Percentiles rank a stretch among this genome's conserved stretches.
These are phyloP conservation scores for Vireo altiloquus DNA, from an alignment of 2,113 vertebrate species.

Conservation along the genomic window DNA sequence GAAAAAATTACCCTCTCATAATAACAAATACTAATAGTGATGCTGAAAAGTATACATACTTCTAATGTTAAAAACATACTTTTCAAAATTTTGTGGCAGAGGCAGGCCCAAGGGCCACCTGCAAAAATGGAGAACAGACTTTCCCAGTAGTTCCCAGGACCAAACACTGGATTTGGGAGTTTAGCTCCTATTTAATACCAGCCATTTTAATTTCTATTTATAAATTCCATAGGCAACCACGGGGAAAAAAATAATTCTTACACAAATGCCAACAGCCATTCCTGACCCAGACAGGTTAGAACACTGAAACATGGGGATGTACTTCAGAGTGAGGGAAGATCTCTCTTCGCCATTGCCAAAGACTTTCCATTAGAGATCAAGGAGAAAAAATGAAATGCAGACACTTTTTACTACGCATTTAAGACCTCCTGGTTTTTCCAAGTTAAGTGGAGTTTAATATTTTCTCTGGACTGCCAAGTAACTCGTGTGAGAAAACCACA, in stretches of 20 bases:
- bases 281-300: not conserved
- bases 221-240: not conserved
- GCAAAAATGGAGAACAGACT: not conserved
- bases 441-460: slow-evolving; percentile 47
- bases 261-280: not conserved
- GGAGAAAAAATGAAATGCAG: slow-evolving; percentile 30
- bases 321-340: not conserved
- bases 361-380: not conserved
- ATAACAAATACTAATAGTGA: not conserved
- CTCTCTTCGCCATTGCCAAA: not conserved
- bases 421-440: slow-evolving; percentile 32
- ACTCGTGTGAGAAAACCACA: slow-evolving; percentile 66
- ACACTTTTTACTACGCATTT: not conserved
- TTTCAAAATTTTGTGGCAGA: not conserved
- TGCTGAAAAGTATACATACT: not conserved
- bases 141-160: not conserved
- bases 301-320: not conserved
- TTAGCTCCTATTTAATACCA: not conserved
- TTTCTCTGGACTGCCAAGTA: slow-evolving; percentile 60
- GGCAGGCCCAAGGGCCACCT: not conserved
- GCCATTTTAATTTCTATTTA: not conserved
- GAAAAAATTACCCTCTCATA: not conserved
- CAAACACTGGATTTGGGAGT: not conserved
- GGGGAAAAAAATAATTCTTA: not conserved
- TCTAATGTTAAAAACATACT: not conserved